Evolutionary conservation across 2,113 vertebrate species (phyloP).

Genomic region (Tamias sibiricus): DNA sequence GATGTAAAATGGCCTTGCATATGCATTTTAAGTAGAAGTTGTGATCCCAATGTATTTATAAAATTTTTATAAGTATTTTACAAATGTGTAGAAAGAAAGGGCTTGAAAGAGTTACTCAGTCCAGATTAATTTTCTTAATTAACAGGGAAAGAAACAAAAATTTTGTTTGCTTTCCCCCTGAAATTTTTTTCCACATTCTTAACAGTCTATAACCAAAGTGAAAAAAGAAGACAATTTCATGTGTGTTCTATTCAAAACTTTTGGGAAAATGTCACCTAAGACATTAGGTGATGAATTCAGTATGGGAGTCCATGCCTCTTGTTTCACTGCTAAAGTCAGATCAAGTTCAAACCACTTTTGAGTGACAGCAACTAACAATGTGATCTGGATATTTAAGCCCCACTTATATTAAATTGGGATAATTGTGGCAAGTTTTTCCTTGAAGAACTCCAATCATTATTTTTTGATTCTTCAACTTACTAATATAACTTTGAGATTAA

Average conservation of each 20-base stretch:
- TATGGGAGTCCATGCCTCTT: neutral
- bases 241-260: neutral
- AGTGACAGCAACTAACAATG: neutral
- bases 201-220: neutral
- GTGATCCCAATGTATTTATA: neutral
- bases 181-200: neutral
- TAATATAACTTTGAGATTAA: neutral
- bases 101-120: neutral
- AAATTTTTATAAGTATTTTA: conserved; percentile 22
- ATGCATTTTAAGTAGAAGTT: conserved; percentile 37
- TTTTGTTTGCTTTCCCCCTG: neutral
- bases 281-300: neutral
- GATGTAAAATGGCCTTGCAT: neutral
- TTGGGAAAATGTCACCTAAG: conserved; percentile 1
- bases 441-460: conserved; percentile 43
- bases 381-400: neutral
- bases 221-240: neutral
- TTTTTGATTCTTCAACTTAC: conserved; percentile 34
- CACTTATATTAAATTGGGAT: neutral
- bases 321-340: neutral
- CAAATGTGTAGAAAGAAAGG: neutral
- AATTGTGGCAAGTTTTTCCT: conserved; percentile 13
- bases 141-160: neutral
- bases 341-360: neutral
- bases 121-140: neutral